Conservation (phyloP, 2,888 invertebrate genomes). For the Nowickia ferox region DNA sequence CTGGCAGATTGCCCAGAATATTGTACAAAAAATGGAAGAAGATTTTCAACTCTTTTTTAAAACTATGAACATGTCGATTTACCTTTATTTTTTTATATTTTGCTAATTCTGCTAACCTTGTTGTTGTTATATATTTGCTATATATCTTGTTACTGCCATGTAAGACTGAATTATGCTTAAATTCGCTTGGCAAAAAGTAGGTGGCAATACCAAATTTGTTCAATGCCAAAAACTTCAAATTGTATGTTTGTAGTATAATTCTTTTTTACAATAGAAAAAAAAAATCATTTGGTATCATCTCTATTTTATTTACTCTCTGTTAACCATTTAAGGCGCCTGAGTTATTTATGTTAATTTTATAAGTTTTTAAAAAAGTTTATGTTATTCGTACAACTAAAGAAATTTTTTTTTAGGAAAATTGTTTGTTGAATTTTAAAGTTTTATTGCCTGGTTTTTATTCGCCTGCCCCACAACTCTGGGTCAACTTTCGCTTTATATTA, state of each 20-base stretch:
- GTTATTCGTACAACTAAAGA: not conserved
- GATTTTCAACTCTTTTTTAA: too few relatives aligned
- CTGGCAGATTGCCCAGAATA: too few relatives aligned
- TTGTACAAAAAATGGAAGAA: too few relatives aligned
- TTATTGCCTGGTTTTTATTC: conserved; percentile 37
- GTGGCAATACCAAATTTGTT: conserved; percentile 66
- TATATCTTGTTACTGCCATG: not conserved
- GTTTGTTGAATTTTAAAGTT: conserved; percentile 36
- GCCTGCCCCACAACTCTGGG: conserved; percentile 76
- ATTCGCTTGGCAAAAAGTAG: conserved; percentile 31
- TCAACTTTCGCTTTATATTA: conserved; percentile 80
- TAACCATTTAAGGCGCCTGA: conserved; percentile 50
- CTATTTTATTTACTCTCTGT: conserved; percentile 28
- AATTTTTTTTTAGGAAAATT: not conserved
- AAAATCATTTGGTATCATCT: not conserved
- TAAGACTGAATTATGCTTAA: conserved; percentile 17
- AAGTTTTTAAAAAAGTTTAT: not conserved
- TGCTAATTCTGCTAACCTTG: too few relatives aligned
- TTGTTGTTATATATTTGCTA: not conserved
- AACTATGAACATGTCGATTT: too few relatives aligned
- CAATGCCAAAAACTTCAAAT: conserved; percentile 40
- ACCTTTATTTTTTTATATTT: too few relatives aligned
- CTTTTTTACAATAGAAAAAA: not conserved
- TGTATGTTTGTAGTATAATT: not conserved
- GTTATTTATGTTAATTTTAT: conserved; percentile 67